Evolutionary conservation across 1,140 invertebrate species (phyloP).

Genomic region (Drosophila tsacasi): DNA sequence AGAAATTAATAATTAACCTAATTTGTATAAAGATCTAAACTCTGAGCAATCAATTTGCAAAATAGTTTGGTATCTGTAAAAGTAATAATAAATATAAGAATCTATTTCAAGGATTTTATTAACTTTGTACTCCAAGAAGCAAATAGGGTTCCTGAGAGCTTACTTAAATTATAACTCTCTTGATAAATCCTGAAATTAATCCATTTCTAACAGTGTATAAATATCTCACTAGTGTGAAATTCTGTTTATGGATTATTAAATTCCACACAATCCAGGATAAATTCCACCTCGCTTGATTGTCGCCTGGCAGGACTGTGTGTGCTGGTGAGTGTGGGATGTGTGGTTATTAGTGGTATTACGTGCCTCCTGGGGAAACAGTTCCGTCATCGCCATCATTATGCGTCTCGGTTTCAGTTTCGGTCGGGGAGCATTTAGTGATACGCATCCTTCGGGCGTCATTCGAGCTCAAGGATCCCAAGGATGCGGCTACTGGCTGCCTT

Average conservation of each 20-base stretch:
- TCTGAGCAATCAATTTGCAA: not conserved
- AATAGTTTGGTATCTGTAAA: too few species aligned
- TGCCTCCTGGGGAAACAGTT: slow-evolving; percentile 44
- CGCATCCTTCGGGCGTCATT: slow-evolving; percentile 65
- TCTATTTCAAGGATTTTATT: too few species aligned
- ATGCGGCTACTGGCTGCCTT: slow-evolving; percentile 1
- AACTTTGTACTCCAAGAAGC: not conserved
- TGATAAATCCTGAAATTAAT: too few species aligned
- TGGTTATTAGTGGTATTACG: slow-evolving; percentile 66
- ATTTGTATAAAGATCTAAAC: not conserved
- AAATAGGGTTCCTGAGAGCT: not conserved
- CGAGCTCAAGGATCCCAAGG: slow-evolving; percentile 37
- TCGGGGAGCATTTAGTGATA: slow-evolving; percentile 38
- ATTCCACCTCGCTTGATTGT: slow-evolving; percentile 7
- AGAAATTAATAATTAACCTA: not conserved
- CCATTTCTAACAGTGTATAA: not conserved
- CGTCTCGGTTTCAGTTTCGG: slow-evolving; percentile 34
- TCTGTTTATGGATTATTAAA: slow-evolving; percentile 31
- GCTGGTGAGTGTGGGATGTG: slow-evolving; percentile 10
- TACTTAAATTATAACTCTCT: too few species aligned
- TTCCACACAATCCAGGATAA: slow-evolving; percentile 8
- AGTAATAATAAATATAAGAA: too few species aligned
- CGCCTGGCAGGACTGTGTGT: slow-evolving; percentile 17
- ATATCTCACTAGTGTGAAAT: not conserved
- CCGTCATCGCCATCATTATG: slow-evolving; percentile 38